Conservation (phyloP, 2,113 vertebrate species). For the Salvelinus sp. region DNA sequence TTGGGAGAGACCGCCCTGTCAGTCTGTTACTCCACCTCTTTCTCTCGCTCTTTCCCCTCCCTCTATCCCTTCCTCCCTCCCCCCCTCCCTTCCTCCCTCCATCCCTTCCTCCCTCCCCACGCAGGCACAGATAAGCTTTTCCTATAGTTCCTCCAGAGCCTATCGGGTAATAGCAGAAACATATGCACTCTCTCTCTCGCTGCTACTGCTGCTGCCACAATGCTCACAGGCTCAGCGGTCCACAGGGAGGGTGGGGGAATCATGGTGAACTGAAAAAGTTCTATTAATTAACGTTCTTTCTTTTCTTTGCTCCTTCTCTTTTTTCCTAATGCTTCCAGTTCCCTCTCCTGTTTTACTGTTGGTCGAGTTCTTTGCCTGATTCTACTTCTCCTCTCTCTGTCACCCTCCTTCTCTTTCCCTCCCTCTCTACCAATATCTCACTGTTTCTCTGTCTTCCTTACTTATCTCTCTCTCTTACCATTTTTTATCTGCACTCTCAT, state of each 20-base stretch:
- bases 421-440: neutral
- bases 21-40: slow-evolving; percentile 36
- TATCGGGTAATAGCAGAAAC: slow-evolving; percentile 75
- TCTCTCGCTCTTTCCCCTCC: slow-evolving; percentile 35
- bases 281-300: slow-evolving; percentile 49
- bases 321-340: slow-evolving; percentile 27
- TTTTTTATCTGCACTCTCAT: neutral
- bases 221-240: slow-evolving; percentile 63
- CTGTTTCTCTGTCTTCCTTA: neutral
- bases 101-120: slow-evolving; percentile 1
- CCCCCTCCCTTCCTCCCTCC: too few relatives aligned
- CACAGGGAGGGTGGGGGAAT: slow-evolving; percentile 74
- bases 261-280: slow-evolving; percentile 66
- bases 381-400: slow-evolving; percentile 4
- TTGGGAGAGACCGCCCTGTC: slow-evolving; percentile 48
- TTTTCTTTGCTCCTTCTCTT: slow-evolving; percentile 19
- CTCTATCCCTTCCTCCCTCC: too few relatives aligned
- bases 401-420: neutral
- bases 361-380: neutral
- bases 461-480: neutral
- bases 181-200: slow-evolving; percentile 48
- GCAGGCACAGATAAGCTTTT: slow-evolving; percentile 66
- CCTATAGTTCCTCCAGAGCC: slow-evolving; percentile 69
- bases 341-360: slow-evolving; percentile 18
- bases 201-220: slow-evolving; percentile 50